phyloP scores from a whole-genome alignment of 2,797 vertebrate species.

The Channa striata region DNA sequence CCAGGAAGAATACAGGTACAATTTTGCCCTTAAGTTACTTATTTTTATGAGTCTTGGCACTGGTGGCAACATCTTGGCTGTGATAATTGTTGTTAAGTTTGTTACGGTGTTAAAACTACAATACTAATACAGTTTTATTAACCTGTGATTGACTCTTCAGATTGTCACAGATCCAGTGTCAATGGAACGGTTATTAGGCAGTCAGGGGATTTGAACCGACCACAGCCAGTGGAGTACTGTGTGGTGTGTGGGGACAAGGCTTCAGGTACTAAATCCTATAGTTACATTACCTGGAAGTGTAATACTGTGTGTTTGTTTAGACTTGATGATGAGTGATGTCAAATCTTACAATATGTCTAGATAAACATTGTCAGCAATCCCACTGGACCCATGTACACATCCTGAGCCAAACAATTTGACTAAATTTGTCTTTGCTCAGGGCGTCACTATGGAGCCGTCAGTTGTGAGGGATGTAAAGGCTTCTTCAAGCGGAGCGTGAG shows the following conservation, averaged over 20 bases:
- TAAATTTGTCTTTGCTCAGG: constrained; percentile 78
- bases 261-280: constrained; percentile 86
- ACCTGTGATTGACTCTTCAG: constrained; percentile 74
- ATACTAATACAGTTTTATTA: neutral
- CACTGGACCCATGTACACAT: neutral
- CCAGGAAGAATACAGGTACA: constrained; percentile 96
- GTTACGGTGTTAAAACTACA: neutral
- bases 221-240: constrained; percentile 96
- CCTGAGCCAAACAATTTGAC: constrained; percentile 13
- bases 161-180: constrained; percentile 97
- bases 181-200: constrained; percentile 94
- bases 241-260: constrained; percentile 99
- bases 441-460: constrained; percentile 98
- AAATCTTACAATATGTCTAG: neutral
- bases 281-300: neutral
- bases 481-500: constrained; percentile 99
- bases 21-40: neutral
- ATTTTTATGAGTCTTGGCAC: neutral
- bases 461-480: constrained; percentile 98
- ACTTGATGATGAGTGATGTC: neutral
- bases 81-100: constrained; percentile 1
- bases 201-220: constrained; percentile 89
- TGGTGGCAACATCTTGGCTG: neutral
- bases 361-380: constrained; percentile 5
- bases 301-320: constrained; percentile 3